Conservation (phyloP, 1,140 invertebrate genomes). For the Ceratosolen fusciceps region DNA sequence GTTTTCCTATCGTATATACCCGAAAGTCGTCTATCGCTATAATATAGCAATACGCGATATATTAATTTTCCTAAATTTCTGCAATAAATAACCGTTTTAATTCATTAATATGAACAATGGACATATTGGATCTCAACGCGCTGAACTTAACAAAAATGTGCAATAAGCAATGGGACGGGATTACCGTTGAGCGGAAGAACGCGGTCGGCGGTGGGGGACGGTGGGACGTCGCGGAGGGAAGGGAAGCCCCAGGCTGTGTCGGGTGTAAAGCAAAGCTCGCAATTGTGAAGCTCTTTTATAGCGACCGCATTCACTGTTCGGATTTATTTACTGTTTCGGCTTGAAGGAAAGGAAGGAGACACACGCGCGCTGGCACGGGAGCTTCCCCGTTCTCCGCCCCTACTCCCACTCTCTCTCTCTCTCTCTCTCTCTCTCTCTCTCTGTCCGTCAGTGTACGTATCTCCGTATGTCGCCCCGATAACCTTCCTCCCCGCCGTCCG, state of each 20-base stretch:
- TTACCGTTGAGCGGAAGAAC: too few relatives aligned
- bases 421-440: slow-evolving; percentile 11
- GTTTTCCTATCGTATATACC: too few relatives aligned
- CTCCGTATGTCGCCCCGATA: neutral
- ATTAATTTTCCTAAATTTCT: too few relatives aligned
- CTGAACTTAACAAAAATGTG: neutral
- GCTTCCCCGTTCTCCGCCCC: neutral
- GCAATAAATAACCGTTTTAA: too few relatives aligned
- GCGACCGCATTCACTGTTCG: neutral
- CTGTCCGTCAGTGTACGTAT: neutral
- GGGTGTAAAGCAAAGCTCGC: neutral
- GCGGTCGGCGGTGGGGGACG: too few relatives aligned
- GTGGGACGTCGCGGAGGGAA: too few relatives aligned
- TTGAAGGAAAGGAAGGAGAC: slow-evolving; percentile 22
- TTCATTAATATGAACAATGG: too few relatives aligned
- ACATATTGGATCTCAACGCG: neutral
- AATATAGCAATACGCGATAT: too few relatives aligned
- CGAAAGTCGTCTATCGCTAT: too few relatives aligned
- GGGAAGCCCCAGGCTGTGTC: too few relatives aligned
- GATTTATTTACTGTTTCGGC: slow-evolving; percentile 47
- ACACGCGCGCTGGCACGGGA: neutral
- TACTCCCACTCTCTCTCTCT: too few relatives aligned
- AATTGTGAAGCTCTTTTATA: slow-evolving; percentile 30
- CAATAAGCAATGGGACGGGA: neutral
- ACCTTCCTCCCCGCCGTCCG: neutral